Evolutionary conservation across 2,797 vertebrate species (phyloP), one percentile per base, ranked within the genome.

Genomic region (Enteromius mattozi): DNA sequence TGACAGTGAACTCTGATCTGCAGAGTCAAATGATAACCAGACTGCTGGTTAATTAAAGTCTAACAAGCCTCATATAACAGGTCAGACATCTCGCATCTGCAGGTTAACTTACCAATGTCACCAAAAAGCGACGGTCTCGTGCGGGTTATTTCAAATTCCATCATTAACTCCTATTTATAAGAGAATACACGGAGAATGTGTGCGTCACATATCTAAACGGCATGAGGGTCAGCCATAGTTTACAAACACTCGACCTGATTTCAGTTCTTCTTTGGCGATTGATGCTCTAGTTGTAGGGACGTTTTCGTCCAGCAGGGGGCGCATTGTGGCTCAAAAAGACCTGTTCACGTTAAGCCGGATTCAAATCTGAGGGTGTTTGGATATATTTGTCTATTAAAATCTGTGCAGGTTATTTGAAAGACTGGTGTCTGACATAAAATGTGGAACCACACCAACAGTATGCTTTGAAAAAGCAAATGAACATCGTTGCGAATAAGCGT

Each of bases 41-140:
- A 12, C 65, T 19, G 14, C 35, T 30, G 49, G 16, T 59, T 59
- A 30, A n/a, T 8, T 37, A 1, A 45, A 69, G 6, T 68, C 10
- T 27, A 51, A 66, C 63, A 66, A 16, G 42, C 19, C 10, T 45
- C 8, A 12, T 12, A 7, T 30, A 59, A 40, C 2, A 80, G 6
- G 27, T 42, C 49, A 70, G n/a, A 70, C 49, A 40, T 12, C 21
- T 27, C 6, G 35, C 37, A 21, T 27, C 17, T 12, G 13, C 30
- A 19, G 24, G 33, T 37, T 35, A 65, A 82, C 88, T 89, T 84
- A 89, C 87, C 88, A 12, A 89, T 85, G 12, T 86, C 85, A 47
- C 86, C 84, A 33, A 85, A 89, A 12, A 89, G 83, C 33, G 88
- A 88, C 13, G 88, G 88, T 10, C 88, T 78, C n/a, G 86, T 35